A percentile compares a stretch with the other conserved stretches of the same genome.
phyloP scores from a whole-genome alignment of 2,113 vertebrate species.

The Equus quagga region DNA sequence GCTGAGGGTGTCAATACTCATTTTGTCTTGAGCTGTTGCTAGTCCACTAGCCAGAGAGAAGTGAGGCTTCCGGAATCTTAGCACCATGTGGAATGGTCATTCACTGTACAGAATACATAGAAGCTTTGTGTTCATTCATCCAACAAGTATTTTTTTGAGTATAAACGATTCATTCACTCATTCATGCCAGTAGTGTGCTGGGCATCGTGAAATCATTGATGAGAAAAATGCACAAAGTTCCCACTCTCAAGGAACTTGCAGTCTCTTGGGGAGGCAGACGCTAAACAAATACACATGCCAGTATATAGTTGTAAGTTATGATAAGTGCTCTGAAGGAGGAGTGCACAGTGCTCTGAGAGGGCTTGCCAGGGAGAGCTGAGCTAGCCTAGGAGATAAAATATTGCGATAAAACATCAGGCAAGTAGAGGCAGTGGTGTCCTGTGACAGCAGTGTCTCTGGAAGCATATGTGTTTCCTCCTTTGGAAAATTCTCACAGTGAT shows the following conservation, averaged over 20 bases:
- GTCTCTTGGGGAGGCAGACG: background rate
- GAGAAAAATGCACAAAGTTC: background rate
- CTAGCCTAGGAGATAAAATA: background rate
- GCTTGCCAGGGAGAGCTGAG: background rate
- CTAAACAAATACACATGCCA: background rate
- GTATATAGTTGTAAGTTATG: background rate
- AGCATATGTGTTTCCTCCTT: background rate
- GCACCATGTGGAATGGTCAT: background rate
- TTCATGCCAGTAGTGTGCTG: background rate
- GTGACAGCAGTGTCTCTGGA: background rate
- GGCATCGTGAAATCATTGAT: background rate
- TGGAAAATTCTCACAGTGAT: background rate
- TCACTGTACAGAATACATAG: background rate
- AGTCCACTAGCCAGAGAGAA: background rate
- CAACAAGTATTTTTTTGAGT: background rate
- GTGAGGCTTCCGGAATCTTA: background rate
- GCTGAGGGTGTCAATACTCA: background rate
- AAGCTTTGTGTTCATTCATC: conserved; percentile 44
- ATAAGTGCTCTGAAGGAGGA: background rate
- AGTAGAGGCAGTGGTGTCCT: background rate
- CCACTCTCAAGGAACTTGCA: background rate
- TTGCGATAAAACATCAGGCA: background rate
- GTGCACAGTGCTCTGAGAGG: background rate
- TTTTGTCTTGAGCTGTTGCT: background rate
- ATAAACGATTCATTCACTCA: background rate